A percentile compares a stretch with the other conserved stretches of the same genome.
Conservation (phyloP, 2,113 vertebrate genomes). For the Genyomyrus donnyi region DNA sequence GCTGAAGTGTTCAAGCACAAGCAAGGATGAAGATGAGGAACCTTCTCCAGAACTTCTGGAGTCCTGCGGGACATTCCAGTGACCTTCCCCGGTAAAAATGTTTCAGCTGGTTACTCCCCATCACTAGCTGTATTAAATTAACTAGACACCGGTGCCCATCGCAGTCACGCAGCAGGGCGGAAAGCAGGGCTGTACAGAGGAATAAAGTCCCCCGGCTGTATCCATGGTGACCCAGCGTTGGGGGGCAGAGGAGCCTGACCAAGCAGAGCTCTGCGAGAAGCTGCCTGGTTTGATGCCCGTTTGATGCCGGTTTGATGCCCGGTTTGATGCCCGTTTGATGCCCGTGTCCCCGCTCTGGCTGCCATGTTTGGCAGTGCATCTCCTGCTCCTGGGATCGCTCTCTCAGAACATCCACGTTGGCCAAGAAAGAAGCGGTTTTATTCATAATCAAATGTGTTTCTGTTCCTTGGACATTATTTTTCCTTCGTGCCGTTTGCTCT, state of each 20-base stretch:
- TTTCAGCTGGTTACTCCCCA: constrained; percentile 16
- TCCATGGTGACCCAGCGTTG: constrained; percentile 39
- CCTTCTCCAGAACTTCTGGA: background rate
- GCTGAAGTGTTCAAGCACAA: background rate
- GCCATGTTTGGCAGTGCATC: constrained; percentile 39
- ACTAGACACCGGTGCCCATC: constrained; percentile 31
- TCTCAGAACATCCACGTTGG: constrained; percentile 3
- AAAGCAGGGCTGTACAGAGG: constrained; percentile 42
- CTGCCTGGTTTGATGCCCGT: constrained; percentile 16
- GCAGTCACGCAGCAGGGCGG: background rate
- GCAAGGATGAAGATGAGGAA: background rate
- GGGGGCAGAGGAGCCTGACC: constrained; percentile 51
- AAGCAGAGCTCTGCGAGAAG: constrained; percentile 35
- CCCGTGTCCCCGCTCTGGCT: constrained; percentile 24
- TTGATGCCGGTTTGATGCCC: background rate
- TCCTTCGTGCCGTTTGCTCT: background rate
- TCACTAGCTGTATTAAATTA: constrained; percentile 44
- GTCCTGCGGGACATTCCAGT: background rate
- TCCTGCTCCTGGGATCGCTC: constrained; percentile 31
- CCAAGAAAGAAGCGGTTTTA: background rate
- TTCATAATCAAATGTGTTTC: background rate
- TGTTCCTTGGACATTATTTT: background rate
- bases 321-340: background rate
- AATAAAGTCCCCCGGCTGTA: constrained; percentile 53
- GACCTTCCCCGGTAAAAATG: constrained; percentile 10